Evolutionary conservation across 2,888 invertebrate species (phyloP), one percentile per base, ranked within the genome.

Genomic region (Harpalus rubripes): DNA sequence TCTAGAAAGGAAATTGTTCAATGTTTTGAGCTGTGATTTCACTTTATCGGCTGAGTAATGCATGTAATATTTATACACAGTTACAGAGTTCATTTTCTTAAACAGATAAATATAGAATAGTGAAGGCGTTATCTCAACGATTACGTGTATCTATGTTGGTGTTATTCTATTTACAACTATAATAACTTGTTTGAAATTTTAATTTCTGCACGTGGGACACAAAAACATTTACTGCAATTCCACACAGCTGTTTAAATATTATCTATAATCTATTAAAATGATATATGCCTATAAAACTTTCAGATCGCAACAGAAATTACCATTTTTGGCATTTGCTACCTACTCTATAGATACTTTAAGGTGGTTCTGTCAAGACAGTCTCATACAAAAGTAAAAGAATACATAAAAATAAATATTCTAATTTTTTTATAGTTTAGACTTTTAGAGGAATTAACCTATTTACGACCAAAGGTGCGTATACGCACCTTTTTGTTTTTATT

Each of bases 111-210:
- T 74, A 74, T 44, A 68, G 41, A 26, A 63, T 63, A 56, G 58
- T 58, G 78, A 78, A 78, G 78, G 78, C 78, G 78, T 56, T 12
- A 22, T 52, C 76, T 78, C 0, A 58, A 58, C 58, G 56, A 78
- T 78, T 78, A 78, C 58, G 78, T 78, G 58, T 78, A 16, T 78
- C 44, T 58, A 78, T 78, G 78, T 78, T 78, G 78, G 78, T 78
- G 78, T 78, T 78, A 58, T 78, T 58, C 56, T 78, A 78, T 78
- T 78, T 78, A 78, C 78, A 78, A 78, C 56, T 78, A 12, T 78
- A 78, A 78, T 78, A 74, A 78, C 78, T 78, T 78, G 56, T 78
- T 78, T 56, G 78, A 78, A 58, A 78, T 78, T 78, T 74, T 44
- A 74, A 74, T 74, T 44, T 72, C 68, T 68, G n/a, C 41, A 74